phyloP scores from a whole-genome alignment of 2,888 invertebrate genomes.

The Scaptomyza reducta region DNA sequence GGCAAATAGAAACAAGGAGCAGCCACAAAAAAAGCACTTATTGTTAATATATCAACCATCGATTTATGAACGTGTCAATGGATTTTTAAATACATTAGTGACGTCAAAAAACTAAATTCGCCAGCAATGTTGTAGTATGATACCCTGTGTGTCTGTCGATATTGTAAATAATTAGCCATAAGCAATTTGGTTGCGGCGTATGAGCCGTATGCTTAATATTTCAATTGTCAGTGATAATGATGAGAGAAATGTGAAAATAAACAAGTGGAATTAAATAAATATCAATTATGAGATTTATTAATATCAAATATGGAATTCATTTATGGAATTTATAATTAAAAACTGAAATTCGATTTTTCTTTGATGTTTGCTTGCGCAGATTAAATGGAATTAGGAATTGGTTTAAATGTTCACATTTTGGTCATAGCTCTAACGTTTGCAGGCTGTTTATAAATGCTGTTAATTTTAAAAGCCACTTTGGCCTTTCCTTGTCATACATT shows the following conservation, averaged over 20 bases:
- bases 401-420: neutral
- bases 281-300: conserved; percentile 14
- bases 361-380: neutral
- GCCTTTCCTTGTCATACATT: conserved; percentile 35
- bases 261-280: conserved; percentile 35
- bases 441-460: conserved; percentile 50
- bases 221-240: conserved; percentile 33
- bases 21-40: conserved; percentile 65
- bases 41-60: conserved; percentile 73
- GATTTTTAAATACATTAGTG: conserved; percentile 64
- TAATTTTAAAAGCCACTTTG: conserved; percentile 70
- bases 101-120: conserved; percentile 56
- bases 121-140: conserved; percentile 4
- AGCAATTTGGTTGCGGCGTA: conserved; percentile 52
- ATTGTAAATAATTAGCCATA: conserved; percentile 62
- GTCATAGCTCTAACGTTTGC: neutral
- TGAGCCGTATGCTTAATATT: conserved; percentile 60
- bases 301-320: conserved; percentile 14
- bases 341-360: neutral
- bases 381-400: neutral
- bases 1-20: conserved; percentile 17
- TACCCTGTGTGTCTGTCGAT: conserved; percentile 15
- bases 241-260: conserved; percentile 33
- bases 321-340: neutral
- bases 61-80: conserved; percentile 79